Percentiles rank a stretch among this genome's conserved stretches.
Conservation (phyloP, 2,797 vertebrate genomes). For the Diceros bicornis region DNA sequence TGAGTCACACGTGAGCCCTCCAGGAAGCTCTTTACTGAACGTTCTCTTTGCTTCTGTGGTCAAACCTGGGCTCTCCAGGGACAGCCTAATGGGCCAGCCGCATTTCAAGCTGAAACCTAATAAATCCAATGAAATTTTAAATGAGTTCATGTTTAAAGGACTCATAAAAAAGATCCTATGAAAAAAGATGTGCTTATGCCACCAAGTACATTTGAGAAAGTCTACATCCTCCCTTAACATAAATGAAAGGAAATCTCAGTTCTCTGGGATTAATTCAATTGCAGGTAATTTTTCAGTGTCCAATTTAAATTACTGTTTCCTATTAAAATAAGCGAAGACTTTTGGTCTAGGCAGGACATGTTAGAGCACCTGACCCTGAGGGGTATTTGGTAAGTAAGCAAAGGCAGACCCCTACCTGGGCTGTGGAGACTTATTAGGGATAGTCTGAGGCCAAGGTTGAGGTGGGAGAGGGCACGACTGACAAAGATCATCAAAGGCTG, state of each 20-base stretch:
- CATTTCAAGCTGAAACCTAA: constrained; percentile 53
- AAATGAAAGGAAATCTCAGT: constrained; percentile 39
- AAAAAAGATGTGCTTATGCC: neutral
- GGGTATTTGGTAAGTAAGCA: neutral
- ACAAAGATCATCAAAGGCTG: neutral
- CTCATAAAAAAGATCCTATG: constrained; percentile 52
- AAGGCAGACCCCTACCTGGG: neutral
- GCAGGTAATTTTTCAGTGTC: constrained; percentile 2
- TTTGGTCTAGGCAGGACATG: neutral
- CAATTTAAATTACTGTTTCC: constrained; percentile 45
- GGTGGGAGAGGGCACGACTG: neutral
- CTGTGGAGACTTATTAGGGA: neutral
- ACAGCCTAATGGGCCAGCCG: neutral
- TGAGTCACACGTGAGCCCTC: constrained; percentile 3
- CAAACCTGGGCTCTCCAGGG: constrained; percentile 36
- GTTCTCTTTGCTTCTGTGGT: constrained; percentile 26
- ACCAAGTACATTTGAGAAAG: constrained; percentile 19
- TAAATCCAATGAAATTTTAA: constrained; percentile 54
- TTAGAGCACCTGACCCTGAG: neutral
- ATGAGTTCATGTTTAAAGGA: constrained; percentile 55
- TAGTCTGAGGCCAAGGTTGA: neutral
- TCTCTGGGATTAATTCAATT: neutral
- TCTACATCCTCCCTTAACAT: neutral
- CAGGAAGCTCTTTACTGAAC: neutral
- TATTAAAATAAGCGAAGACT: neutral